Percentiles rank a stretch among this genome's conserved stretches.
These are phyloP conservation scores for Centrocercus urophasianus DNA, from an alignment of 2,113 vertebrate species.

Conservation along the genomic window DNA sequence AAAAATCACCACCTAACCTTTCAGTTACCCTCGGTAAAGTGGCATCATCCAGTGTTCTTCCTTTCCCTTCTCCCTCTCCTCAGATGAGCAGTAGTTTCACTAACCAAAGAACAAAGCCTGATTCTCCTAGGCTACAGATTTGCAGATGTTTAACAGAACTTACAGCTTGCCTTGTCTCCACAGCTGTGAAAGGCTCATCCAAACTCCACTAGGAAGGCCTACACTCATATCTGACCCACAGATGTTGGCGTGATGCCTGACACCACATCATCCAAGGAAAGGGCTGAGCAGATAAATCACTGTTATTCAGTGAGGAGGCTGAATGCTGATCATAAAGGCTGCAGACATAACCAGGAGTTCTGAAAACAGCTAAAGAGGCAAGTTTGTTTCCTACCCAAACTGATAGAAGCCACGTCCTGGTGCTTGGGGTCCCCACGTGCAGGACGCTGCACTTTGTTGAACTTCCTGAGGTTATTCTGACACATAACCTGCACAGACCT, in stretches of 20 bases:
- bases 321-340: not conserved
- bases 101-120: not conserved
- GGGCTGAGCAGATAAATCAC: not conserved
- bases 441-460: not conserved
- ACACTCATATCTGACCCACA: rapidly evolving
- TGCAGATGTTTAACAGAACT: not conserved
- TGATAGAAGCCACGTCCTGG: not conserved
- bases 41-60: not conserved
- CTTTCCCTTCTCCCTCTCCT: not conserved
- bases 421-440: not conserved
- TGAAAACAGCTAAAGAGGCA: not conserved
- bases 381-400: not conserved
- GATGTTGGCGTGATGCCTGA: not conserved
- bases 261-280: rapidly evolving
- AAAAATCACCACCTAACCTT: not conserved
- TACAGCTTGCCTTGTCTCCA: not conserved
- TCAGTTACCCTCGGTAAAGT: not conserved
- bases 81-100: not conserved
- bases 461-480: not conserved
- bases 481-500: not conserved
- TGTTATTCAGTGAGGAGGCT: not conserved
- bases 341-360: not conserved
- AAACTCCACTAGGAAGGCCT: not conserved
- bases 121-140: not conserved
- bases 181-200: not conserved